Base-by-base conservation (phyloP, 2,888 invertebrate species). In the Alloscopus bannaensis region DNA sequence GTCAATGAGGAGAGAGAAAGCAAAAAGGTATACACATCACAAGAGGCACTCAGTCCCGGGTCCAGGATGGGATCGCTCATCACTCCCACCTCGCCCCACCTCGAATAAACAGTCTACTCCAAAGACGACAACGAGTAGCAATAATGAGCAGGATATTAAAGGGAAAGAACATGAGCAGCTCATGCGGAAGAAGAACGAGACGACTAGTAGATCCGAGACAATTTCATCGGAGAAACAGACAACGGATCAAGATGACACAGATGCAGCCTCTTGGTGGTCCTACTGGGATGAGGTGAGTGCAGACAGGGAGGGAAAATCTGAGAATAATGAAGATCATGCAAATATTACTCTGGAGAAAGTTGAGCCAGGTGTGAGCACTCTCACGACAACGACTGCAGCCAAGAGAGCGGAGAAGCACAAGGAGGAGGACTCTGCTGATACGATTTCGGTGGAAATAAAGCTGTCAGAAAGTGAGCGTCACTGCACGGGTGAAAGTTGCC, bases 21-120 rank as follows among this genome's bases (percentile, higher is more conserved):
- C 77, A 3, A 83, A 83, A 42, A 77, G 73, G 50, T 81, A 65
- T 42, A 72, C 72, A 0, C 69, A 68, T 68, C 79, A 80, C 40
- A 83, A 83, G 59, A 65, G 80, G 36, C 81, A 81, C 65, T 83
- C 83, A 20, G 72, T 81, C 18, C 76, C 78, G 28, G 79, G 59
- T 52, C 76, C 71, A 29, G 68, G 47, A 6, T 68, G 68, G 42
- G 68, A 60, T 71, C 72, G 11, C 16, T 64, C 45, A 36, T 71
- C 52, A 42, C 73, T 26, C 66, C 79, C 8, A 66, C 75, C 28
- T 36, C 65, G 36, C 69, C 29, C 47, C 40, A 40, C 60, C 40
- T 16, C 50, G 47, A 16, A n/a, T 42, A 65, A 68, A 64, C 66
- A 65, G 50, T 40, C 75, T 40, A 42, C 22, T 36, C 29, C 45